Base-by-base conservation (phyloP, 1,140 invertebrate genomes). In the Cherax destructor region DNA sequence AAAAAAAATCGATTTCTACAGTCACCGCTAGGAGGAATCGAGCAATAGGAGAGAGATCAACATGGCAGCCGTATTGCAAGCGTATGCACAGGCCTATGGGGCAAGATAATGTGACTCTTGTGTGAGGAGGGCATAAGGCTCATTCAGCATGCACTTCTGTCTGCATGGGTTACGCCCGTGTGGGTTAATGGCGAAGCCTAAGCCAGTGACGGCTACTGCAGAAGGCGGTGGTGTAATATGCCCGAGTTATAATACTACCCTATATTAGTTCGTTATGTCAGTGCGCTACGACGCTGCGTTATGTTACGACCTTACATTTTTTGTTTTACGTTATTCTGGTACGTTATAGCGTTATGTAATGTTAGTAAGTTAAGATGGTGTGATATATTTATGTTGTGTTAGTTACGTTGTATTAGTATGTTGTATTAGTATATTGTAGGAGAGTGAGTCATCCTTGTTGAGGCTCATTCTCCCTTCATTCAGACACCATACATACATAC, bases 1-100 rank as follows among this genome's bases (percentile, higher is more conserved):
- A 78, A 81, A 84, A 52, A 88, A 88, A 88, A 88, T 88, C 86
- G 86, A 88, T 88, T 80, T 88, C 77, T 88, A 80, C 86, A 77
- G 86, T 88, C 86, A 88, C 86, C 78, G 50, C 56, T 41, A 77
- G 61, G 72, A 77, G 80, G 86, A 88, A 80, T 88, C 86, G 86
- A 80, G 77, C 69, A 50, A 52, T 18, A 24, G 77, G 61, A 56
- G 61, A 76, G 47, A 56, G 77, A 72, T 65, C 85, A 86, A n/a
- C 78, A 86, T 86, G 76, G 85, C 24, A n/a, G 18, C 21, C 78
- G 85, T 86, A 78, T 86, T 86, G 84, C 84, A 86, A 86, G 84
- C 84, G 84, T 72, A 77, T 41, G 49, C 76, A 13, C 85, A 69
- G n/a, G 72, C 47, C 69, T 18, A 7, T 72, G n/a, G 5, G 74